Evolutionary conservation across 2,113 vertebrate species (phyloP).

Genomic region (Mobula hypostoma): DNA sequence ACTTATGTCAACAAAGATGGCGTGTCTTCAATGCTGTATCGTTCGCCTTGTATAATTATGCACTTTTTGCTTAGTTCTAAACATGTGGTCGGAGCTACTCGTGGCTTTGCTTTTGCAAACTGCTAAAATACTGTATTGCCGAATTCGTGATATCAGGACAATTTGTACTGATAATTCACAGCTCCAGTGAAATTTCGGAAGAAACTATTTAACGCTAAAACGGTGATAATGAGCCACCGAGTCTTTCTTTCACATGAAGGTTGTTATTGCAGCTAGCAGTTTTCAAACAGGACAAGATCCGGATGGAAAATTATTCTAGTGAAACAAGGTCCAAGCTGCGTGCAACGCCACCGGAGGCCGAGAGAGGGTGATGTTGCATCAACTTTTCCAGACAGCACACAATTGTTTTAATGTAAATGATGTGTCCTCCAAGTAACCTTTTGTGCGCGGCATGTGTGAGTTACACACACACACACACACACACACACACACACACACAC

Average conservation of each 20-base stretch:
- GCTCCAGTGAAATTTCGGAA: neutral
- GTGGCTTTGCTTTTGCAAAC: neutral
- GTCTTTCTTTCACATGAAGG: neutral
- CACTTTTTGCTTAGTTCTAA: neutral
- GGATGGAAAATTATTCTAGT: too few relatives aligned
- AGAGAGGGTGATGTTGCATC: neutral
- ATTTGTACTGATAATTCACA: neutral
- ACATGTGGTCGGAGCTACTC: neutral
- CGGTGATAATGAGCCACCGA: neutral
- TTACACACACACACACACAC: neutral
- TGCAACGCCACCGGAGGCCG: neutral
- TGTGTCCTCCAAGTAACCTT: conserved; percentile 8
- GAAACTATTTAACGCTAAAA: neutral
- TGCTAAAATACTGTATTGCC: neutral
- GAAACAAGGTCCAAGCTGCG: neutral
- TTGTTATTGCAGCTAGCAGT: conserved; percentile 6
- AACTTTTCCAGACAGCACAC: neutral
- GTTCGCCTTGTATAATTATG: neutral
- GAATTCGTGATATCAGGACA: neutral
- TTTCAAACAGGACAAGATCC: neutral
- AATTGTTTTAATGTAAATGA: neutral
- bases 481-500: neutral
- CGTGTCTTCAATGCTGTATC: neutral
- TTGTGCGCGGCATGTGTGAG: neutral
- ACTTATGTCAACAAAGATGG: neutral